Evolutionary conservation across 2,888 invertebrate species (phyloP).

Genomic region (Coecobrya sp.): DNA sequence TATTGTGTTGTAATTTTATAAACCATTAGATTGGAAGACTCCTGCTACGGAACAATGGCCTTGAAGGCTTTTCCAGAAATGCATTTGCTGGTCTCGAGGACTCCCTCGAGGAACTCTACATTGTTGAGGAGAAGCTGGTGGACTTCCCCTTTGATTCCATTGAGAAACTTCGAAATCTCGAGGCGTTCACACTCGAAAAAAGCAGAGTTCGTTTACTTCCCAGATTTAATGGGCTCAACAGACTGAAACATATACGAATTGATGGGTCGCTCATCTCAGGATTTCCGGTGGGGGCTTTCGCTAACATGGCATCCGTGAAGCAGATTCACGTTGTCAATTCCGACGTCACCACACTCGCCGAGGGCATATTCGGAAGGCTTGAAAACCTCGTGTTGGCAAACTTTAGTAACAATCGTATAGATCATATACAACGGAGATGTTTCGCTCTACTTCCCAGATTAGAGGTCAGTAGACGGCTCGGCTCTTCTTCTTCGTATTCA

Average conservation of each 20-base stretch:
- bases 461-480: slow-evolving; percentile 84
- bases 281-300: slow-evolving; percentile 86
- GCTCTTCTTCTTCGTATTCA: slow-evolving; percentile 20
- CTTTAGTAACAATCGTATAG: slow-evolving; percentile 92
- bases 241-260: slow-evolving; percentile 91
- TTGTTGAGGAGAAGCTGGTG: slow-evolving; percentile 94
- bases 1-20: not conserved
- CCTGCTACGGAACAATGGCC: slow-evolving; percentile 94
- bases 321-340: slow-evolving; percentile 88
- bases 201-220: slow-evolving; percentile 92
- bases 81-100: slow-evolving; percentile 94
- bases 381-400: slow-evolving; percentile 91
- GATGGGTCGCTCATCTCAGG: slow-evolving; percentile 91
- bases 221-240: slow-evolving; percentile 91
- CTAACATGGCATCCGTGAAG: slow-evolving; percentile 85
- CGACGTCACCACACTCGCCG: slow-evolving; percentile 91
- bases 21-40: slow-evolving; percentile 89
- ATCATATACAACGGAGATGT: slow-evolving; percentile 93
- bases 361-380: slow-evolving; percentile 92
- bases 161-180: slow-evolving; percentile 91
- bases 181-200: slow-evolving; percentile 95
- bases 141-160: slow-evolving; percentile 94
- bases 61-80: slow-evolving; percentile 93
- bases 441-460: slow-evolving; percentile 90
- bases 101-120: slow-evolving; percentile 93